Conservation (phyloP, 2,113 vertebrate species). For the Aix galericulata region DNA sequence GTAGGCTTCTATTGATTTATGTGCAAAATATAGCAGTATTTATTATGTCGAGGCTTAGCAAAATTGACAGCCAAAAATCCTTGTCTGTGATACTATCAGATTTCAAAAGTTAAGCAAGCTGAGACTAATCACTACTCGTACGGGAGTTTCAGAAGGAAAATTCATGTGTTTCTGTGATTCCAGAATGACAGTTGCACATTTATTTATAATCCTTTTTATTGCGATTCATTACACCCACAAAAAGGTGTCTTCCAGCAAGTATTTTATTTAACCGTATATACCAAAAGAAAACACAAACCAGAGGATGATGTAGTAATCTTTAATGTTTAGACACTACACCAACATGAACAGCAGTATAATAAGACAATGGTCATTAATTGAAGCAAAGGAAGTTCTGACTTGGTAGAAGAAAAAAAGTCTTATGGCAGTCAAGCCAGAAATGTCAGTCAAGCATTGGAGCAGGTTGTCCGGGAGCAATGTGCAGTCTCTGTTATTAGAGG, state of each 20-base stretch:
- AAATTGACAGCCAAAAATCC: not conserved
- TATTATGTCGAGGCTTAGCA: not conserved
- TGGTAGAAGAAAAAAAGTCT: not conserved
- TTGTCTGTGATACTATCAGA: not conserved
- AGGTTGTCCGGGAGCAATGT: not conserved
- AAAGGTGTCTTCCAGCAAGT: not conserved
- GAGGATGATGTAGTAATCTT: not conserved
- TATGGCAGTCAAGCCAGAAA: not conserved
- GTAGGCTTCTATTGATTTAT: conserved; percentile 5
- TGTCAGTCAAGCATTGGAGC: not conserved
- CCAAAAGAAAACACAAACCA: not conserved
- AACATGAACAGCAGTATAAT: not conserved
- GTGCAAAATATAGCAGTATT: not conserved
- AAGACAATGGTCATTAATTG: not conserved
- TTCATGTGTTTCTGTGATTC: not conserved
- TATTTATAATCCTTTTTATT: not conserved
- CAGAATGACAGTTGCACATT: not conserved
- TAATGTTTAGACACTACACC: not conserved
- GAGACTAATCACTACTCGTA: not conserved
- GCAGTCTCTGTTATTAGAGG: not conserved
- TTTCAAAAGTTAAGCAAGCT: not conserved
- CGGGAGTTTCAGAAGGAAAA: not conserved
- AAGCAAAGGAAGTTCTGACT: not conserved
- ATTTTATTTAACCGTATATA: not conserved
- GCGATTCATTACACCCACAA: not conserved